Percentiles rank a stretch among this genome's conserved stretches.
Evolutionary conservation across 2,888 invertebrate species (phyloP).

Genomic region (Microdon myrmicae): DNA sequence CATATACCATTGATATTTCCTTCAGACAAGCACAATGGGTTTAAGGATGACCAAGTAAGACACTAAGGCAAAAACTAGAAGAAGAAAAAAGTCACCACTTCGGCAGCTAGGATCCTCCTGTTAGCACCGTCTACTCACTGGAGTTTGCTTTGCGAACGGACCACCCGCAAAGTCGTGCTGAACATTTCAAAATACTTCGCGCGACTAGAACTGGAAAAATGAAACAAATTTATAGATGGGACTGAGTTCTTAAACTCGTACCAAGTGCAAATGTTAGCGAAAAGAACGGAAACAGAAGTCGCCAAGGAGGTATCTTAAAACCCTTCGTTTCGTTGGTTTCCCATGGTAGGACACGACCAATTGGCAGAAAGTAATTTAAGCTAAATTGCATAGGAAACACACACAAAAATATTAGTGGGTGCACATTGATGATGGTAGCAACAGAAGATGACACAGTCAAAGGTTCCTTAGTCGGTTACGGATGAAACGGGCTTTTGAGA

Average conservation of each 20-base stretch:
- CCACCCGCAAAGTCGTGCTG: neutral
- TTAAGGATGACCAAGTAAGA: conserved; percentile 37
- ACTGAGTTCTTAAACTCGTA: conserved; percentile 33
- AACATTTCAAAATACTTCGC: neutral
- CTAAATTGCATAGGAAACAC: conserved; percentile 24
- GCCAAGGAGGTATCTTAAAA: conserved; percentile 11
- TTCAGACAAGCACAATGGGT: conserved; percentile 38
- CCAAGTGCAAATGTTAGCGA: conserved; percentile 26
- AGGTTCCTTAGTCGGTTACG: conserved; percentile 16
- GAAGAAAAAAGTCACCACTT: too few relatives aligned
- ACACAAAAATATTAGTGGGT: conserved; percentile 45
- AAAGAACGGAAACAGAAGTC: conserved; percentile 27
- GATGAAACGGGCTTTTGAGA: too few relatives aligned
- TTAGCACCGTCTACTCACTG: neutral
- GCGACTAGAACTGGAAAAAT: conserved; percentile 1
- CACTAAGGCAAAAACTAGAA: neutral
- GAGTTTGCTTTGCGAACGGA: conserved; percentile 12
- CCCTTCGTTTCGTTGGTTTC: conserved; percentile 5
- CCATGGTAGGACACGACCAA: neutral
- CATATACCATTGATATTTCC: conserved; percentile 44
- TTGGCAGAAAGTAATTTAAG: conserved; percentile 6
- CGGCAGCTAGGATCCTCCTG: too few relatives aligned
- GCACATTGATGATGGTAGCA: conserved; percentile 28
- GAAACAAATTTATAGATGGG: conserved; percentile 30
- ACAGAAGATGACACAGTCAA: conserved; percentile 25